Base-by-base conservation (phyloP, 2,113 vertebrate genomes). In the Mormyrus iriodes region DNA sequence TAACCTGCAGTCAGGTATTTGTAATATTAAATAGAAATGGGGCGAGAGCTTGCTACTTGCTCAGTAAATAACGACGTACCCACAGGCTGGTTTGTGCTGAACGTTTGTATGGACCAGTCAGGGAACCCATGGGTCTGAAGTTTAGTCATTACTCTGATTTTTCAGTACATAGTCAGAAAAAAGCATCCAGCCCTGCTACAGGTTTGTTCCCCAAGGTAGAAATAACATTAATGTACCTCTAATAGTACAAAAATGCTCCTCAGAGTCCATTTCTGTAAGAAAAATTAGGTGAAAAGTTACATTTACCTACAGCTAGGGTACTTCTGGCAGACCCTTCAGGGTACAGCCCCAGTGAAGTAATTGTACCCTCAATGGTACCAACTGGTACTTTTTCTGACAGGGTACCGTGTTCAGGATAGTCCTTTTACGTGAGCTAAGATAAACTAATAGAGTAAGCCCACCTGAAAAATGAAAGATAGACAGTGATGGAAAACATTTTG, bases 1-100 rank as follows among this genome's bases (percentile, higher is more conserved):
- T 48, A 83, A 46, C 82, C 82, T 84, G 82, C 82, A 84, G 24
- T 48, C 39, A 48, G 73, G 31, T 84, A 46, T 84, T 84, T 84
- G 24, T 84, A 84, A 84, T 84, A 46, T 84, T 10, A 9, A 84
- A 24, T 48, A 46, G 19, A n/a, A n/a, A 44, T 44, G 21, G 44
- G 44, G 39, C 44, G n/a, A 84, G 82, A 48, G n/a, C 82, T n/a
- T 84, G 79, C 39, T 83, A 35, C 39, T 48, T 42, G 17, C 21
- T 83, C 39, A 44, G n/a, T 42, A 39, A 82, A 27, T 76, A 19
- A 42, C 21, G 3, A 24, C n/a, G 39, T 9, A n/a, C 82, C 17
- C 69, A 53, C 27, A n/a, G n/a, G 82, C 46, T 6, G 44, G 39
- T 79, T 89, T 82, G 35, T 84, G 35, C 35, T 89, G 76, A 55